A percentile compares a stretch with the other conserved stretches of the same genome.
phyloP scores from a whole-genome alignment of 1,140 invertebrate genomes.

The Luehdorfia chinensis region DNA sequence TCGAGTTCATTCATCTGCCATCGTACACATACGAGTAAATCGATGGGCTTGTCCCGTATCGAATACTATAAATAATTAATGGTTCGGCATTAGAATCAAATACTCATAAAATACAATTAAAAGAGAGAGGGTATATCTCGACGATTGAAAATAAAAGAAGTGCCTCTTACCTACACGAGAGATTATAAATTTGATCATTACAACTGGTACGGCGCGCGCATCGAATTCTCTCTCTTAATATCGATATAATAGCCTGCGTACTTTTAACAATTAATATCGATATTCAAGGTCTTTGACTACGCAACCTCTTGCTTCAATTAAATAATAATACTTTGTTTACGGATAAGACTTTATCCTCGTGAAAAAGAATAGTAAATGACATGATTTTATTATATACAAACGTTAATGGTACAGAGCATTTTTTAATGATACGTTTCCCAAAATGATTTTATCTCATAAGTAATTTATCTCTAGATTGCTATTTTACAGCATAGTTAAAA shows the following conservation, averaged over 20 bases:
- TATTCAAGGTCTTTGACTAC: slow-evolving; percentile 42
- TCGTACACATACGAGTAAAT: slow-evolving; percentile 68
- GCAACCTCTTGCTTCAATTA: slow-evolving; percentile 15
- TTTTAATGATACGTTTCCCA: too few relatives aligned
- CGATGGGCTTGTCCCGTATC: slow-evolving; percentile 64
- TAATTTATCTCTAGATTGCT: too few relatives aligned
- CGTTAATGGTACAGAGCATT: too few relatives aligned
- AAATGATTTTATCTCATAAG: too few relatives aligned
- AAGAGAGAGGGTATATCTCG: slow-evolving; percentile 70
- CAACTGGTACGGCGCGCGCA: slow-evolving; percentile 65
- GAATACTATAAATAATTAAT: slow-evolving; percentile 77
- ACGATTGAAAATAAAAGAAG: slow-evolving; percentile 69
- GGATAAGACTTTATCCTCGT: too few relatives aligned
- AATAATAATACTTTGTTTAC: slow-evolving; percentile 39
- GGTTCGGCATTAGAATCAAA: slow-evolving; percentile 74
- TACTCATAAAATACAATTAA: slow-evolving; percentile 77
- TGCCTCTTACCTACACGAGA: slow-evolving; percentile 69
- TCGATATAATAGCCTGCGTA: slow-evolving; percentile 62
- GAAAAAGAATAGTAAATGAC: too few relatives aligned
- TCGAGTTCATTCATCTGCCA: slow-evolving; percentile 52
- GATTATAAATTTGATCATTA: slow-evolving; percentile 76
- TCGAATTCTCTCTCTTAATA: slow-evolving; percentile 66
- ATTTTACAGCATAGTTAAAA: too few relatives aligned
- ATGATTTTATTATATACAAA: too few relatives aligned
- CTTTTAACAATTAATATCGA: slow-evolving; percentile 60